Base-by-base conservation (phyloP, 2,113 vertebrate species). In the Romanogobio albipinnatus region DNA sequence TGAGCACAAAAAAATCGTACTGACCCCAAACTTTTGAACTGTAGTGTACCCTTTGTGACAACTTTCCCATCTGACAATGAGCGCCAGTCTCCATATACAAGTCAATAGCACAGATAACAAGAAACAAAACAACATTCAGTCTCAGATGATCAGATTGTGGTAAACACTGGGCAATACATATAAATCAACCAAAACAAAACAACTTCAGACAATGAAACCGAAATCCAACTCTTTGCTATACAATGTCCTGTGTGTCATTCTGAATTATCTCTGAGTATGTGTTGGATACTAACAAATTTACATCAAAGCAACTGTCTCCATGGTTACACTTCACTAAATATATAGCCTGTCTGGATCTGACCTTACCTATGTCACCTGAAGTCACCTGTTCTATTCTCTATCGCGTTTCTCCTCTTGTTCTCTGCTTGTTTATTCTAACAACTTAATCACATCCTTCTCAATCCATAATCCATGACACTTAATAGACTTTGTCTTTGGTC, bases 391-490 rank as follows among this genome's bases (percentile, higher is more conserved):
- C 75, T 73, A 22, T 29, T 43, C 22, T 15, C 4, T 33, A 5
- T 66, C 3, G 10, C 22, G 19, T 76, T 47, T 45, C 29, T 81
- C 74, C 74, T 36, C 17, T 36, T 19, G 33, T 33, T 33, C 19
- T 81, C n/a, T 45, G 19, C 53, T 80, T 59, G 33, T 47, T 33
- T 62, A 62, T 74, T 76, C 66, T 15, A 56, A 76, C 39, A 29
- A 58, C 83, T 87, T 87, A 80, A 84, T 87, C 76, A 76, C 71
- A 76, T 45, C 22, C 68, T 49, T 84, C 62, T 82, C 62, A n/a
- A 87, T 85, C n/a, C 61, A 78, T 82, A 85, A 85, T 82, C 82
- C 62, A 85, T 71, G 62, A 82, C 61, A 56, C 36, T 81, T 85
- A 84, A 56, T 47, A 39, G 59, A 33, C n/a, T 76, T 51, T 11